A percentile compares a stretch with the other conserved stretches of the same genome.
These are phyloP conservation scores for Caenorhabditis macrosperma DNA, from an alignment of 2,888 invertebrate species.

Conservation along the genomic window DNA sequence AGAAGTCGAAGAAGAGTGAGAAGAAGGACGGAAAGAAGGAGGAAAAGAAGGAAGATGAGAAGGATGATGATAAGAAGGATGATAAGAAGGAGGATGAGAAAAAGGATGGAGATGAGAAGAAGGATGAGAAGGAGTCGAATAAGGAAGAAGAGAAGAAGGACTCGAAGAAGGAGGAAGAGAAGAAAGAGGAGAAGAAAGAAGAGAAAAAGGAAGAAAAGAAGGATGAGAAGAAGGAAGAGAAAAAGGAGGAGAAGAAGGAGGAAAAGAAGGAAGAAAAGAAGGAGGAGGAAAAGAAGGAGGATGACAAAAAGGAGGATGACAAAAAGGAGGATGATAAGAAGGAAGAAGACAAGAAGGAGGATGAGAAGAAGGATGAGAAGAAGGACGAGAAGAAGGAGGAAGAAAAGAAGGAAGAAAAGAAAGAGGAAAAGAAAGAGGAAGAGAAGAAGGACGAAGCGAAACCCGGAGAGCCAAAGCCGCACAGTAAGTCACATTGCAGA, in stretches of 20 bases:
- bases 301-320: conserved; percentile 1
- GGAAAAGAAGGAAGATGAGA: conserved; percentile 7
- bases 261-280: conserved; percentile 3
- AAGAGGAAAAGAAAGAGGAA: conserved; percentile 12
- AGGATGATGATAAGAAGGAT: background rate
- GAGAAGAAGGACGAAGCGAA: conserved; percentile 19
- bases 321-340: conserved; percentile 8
- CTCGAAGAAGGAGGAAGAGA: background rate
- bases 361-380: conserved; percentile 10
- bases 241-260: conserved; percentile 4
- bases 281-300: conserved; percentile 11
- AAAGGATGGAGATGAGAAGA: background rate
- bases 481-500: background rate
- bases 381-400: conserved; percentile 11
- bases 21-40: background rate
- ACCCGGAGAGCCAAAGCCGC: conserved; percentile 12
- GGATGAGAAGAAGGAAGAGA: conserved; percentile 14
- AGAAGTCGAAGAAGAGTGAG: background rate
- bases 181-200: conserved; percentile 11
- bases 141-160: conserved; percentile 11
- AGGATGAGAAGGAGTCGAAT: background rate
- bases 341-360: background rate
- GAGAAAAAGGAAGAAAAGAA: too few species aligned
- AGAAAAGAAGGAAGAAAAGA: background rate
- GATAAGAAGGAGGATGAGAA: conserved; percentile 6